phyloP scores from a whole-genome alignment of 1,140 invertebrate genomes.

The Helicorthomorpha holstii region DNA sequence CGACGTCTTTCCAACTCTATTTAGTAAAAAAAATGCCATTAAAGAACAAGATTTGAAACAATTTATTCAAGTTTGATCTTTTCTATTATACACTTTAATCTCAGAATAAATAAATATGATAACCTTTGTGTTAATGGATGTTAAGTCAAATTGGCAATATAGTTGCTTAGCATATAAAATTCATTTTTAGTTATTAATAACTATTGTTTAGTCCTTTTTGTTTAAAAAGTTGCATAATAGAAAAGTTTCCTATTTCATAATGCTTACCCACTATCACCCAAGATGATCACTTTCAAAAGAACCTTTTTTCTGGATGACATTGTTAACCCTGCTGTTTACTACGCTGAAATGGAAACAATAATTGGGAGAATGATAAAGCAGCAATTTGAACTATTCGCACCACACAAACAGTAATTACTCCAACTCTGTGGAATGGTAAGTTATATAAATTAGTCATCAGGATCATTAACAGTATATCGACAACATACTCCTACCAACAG shows the following conservation, averaged over 20 bases:
- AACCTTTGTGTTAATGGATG: too few relatives aligned
- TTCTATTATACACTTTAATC: too few relatives aligned
- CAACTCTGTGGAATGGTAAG: neutral
- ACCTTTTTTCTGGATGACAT: slow-evolving; percentile 94
- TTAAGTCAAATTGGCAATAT: too few relatives aligned
- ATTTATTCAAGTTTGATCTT: too few relatives aligned
- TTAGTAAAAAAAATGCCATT: slow-evolving; percentile 12
- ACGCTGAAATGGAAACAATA: neutral
- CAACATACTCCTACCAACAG: neutral
- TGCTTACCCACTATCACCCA: slow-evolving; percentile 75
- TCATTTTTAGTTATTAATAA: too few relatives aligned
- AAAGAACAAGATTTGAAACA: neutral
- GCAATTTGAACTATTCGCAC: too few relatives aligned
- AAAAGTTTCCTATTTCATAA: too few relatives aligned
- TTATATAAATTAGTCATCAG: neutral
- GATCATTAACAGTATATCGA: neutral
- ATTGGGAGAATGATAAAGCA: neutral
- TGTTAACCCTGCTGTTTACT: slow-evolving; percentile 10
- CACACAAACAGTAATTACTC: neutral
- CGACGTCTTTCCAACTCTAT: slow-evolving; percentile 92
- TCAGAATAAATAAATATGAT: too few relatives aligned
- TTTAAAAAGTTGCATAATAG: too few relatives aligned
- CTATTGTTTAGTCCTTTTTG: too few relatives aligned
- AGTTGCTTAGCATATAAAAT: too few relatives aligned
- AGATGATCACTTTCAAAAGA: slow-evolving; percentile 90